Percentiles rank a stretch among this genome's conserved stretches.
Evolutionary conservation across 2,797 vertebrate species (phyloP).

Genomic region (Typhlichthys subterraneus): DNA sequence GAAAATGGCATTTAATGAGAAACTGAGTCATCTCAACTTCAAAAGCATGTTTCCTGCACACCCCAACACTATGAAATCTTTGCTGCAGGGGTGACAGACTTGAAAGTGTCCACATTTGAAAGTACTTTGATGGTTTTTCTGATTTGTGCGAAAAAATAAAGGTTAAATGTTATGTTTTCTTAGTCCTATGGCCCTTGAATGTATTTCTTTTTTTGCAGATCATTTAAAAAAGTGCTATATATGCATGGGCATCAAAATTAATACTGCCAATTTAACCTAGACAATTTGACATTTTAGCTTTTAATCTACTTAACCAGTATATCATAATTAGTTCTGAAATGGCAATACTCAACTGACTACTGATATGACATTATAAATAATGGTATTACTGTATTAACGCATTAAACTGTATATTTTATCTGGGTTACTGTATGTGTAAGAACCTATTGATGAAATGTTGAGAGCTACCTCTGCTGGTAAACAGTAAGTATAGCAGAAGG

Average conservation of each 20-base stretch:
- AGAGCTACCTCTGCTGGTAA: conserved; percentile 66
- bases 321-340: too few relatives aligned
- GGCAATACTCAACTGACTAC: too few relatives aligned
- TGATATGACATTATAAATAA: conserved; percentile 8
- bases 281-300: too few relatives aligned
- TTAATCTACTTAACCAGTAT: too few relatives aligned
- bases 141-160: conserved; percentile 43
- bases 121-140: conserved; percentile 59
- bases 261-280: too few relatives aligned
- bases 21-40: conserved; percentile 74
- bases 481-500: background rate
- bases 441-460: conserved; percentile 15
- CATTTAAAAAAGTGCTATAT: too few relatives aligned
- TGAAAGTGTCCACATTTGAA: conserved; percentile 68
- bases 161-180: background rate
- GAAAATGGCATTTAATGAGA: conserved; percentile 71
- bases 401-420: background rate
- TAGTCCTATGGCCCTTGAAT: too few relatives aligned
- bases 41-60: conserved; percentile 67
- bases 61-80: conserved; percentile 68
- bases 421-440: background rate
- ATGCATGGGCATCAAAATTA: too few relatives aligned
- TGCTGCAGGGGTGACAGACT: conserved; percentile 65
- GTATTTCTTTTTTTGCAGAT: too few relatives aligned
- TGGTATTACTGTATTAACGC: conserved; percentile 11